Evolutionary conservation across 2,888 invertebrate species (phyloP), one percentile per base, ranked within the genome.

Genomic region (Meloe dianella): DNA sequence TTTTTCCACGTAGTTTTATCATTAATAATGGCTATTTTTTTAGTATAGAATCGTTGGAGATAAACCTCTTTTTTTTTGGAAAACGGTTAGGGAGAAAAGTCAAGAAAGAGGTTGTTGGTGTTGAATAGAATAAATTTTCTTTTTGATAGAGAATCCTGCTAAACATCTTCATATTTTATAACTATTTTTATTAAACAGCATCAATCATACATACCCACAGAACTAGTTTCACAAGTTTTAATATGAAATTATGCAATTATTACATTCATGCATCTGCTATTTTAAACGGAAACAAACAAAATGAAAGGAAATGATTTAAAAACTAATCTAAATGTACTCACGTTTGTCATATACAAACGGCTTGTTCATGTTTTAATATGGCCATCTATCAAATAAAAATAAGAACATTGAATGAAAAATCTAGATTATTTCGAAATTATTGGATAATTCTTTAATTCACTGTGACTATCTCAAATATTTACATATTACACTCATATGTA

Each of bases 131-230:
- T n/a, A n/a, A n/a, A n/a, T n/a, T n/a, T n/a, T n/a, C n/a, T 2
- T 17, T 20, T 47, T 12, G 8, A 47, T 3, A 20, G 20, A 54
- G 7, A 54, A 54, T 12, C 12, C 7, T 0, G 22, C 9, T 20
- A 47, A 24, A 54, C 12, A 5, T 20, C 12, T 10, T 54, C 12
- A 24, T 64, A 22, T 67, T 47, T 65, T 68, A 65, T 68, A 62
- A 17, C 69, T 69, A 69, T 69, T 66, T 68, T 54, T 66, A 66
- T 73, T 72, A 72, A 72, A 68, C 71, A 74, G 71, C 65, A 73
- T 74, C 74, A 74, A 70, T 75, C 75, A 74, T 74, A 74, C 74
- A 74, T 73, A 73, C 75, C 73, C 74, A 75, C 75, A 75, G 63
- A 72, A 73, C 73, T 73, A 73, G 71, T 69, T 70, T 65, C 67